Evolutionary conservation across 2,113 vertebrate species (phyloP).

Genomic region (Budorcas taxicolor): DNA sequence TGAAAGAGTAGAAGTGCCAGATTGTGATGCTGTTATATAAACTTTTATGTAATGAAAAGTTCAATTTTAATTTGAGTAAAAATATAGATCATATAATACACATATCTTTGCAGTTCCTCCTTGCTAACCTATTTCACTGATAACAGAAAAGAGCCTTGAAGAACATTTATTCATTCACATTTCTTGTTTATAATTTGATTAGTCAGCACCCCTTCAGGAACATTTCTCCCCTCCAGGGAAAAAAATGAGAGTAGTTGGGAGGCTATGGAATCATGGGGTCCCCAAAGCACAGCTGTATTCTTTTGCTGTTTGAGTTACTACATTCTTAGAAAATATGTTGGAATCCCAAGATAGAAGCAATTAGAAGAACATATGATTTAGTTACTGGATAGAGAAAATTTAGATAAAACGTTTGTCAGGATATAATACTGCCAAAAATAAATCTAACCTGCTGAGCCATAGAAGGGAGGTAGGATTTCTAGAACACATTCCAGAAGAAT

Average conservation of each 20-base stretch:
- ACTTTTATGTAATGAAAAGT: background rate
- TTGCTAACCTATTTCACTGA: background rate
- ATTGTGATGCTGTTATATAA: background rate
- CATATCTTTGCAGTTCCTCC: background rate
- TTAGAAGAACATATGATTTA: background rate
- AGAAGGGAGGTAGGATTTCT: background rate
- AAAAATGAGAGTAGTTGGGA: background rate
- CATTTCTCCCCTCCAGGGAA: background rate
- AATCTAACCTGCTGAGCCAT: background rate
- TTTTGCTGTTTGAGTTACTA: background rate
- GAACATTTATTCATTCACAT: background rate
- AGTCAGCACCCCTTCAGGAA: background rate
- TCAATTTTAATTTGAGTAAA: background rate
- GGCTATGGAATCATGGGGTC: rapidly evolving
- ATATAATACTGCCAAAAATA: background rate
- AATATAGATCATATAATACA: background rate
- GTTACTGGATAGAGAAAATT: background rate
- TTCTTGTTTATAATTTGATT: background rate
- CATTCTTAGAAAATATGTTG: background rate
- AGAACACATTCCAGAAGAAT: background rate
- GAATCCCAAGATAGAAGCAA: background rate
- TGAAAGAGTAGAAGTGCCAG: background rate
- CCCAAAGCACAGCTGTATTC: background rate
- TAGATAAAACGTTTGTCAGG: background rate
- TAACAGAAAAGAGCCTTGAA: background rate